Evolutionary conservation across 2,888 invertebrate genomes (phyloP), one percentile per base, ranked within the genome.

Genomic region (Saturnia pavonia): DNA sequence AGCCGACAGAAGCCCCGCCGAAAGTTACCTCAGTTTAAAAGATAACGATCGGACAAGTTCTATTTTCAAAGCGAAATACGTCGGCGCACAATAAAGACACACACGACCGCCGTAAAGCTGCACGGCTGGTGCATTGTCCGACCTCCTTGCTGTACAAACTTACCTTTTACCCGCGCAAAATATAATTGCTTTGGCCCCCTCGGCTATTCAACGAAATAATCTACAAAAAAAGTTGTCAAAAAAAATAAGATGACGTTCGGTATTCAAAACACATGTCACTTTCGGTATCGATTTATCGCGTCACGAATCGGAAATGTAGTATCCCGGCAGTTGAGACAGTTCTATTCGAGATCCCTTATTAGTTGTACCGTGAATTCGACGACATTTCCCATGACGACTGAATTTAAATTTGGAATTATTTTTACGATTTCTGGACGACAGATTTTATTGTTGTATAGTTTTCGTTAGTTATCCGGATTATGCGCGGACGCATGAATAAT

Each of bases 221-320:
- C 79, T 72, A 72, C 74, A 76, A 82, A 85, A 86, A 87, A 85
- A 82, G 77, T 73, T 74, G 69, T 67, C 72, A 75, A 85, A 85
- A 85, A 84, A 87, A 82, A 81, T 75, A 77, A 86, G 85, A 89
- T 89, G 88, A 88, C 90, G 80, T 87, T 87, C 80, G 81, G 83
- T 91, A 92, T 93, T 92, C 92, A 92, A 94, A 94, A 93, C 90
- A 91, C 82, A 90, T 88, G 92, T 92, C 91, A 91, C 88, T 90
- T 89, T 91, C 84, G 82, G 86, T 87, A 87, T 88, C 91, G 90
- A 92, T 88, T 88, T 90, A 88, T 88, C 88, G 88, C 85, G 85
- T 82, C 78, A 78, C 86, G 85, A 87, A 89, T 89, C 84, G 85
- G 25, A 60, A 60, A 60, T 82, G 84, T 80, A 85, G 85, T 86